A percentile compares a stretch with the other conserved stretches of the same genome.
Conservation (phyloP, 2,888 invertebrate genomes). For the Mimachlamys varia region DNA sequence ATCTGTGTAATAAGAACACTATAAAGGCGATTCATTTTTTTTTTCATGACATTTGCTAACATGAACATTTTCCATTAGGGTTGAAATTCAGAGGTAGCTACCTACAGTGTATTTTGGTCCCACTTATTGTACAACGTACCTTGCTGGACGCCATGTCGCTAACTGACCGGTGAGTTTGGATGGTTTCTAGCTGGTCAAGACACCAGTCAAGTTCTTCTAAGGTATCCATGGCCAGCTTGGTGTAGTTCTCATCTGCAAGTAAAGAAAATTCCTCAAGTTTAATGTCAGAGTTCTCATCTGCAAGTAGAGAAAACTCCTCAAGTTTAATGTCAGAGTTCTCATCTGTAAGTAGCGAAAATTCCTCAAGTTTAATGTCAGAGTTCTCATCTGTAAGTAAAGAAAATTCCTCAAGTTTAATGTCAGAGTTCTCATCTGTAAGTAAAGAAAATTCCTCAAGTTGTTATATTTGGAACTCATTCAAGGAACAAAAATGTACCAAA, state of each 20-base stretch:
- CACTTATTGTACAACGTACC: conserved; percentile 85
- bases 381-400: conserved; percentile 87
- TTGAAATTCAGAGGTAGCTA: too few relatives aligned
- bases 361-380: conserved; percentile 42
- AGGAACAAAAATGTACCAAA: too few relatives aligned
- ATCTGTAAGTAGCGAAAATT: conserved; percentile 83
- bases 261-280: too few relatives aligned
- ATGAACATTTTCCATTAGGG: too few relatives aligned
- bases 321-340: conserved; percentile 84
- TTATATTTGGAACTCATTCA: too few relatives aligned
- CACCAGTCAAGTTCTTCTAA: conserved; percentile 99
- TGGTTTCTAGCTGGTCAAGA: conserved; percentile 99
- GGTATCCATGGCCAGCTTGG: conserved; percentile 96
- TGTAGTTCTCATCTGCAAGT: conserved; percentile 91
- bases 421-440: too few relatives aligned
- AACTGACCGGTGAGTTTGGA: conserved; percentile 99
- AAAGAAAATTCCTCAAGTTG: too few relatives aligned
- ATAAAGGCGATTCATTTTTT: too few relatives aligned
- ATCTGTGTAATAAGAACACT: too few relatives aligned
- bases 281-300: conserved; percentile 87
- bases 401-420: too few relatives aligned
- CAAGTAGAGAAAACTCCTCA: conserved; percentile 41
- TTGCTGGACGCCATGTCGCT: conserved; percentile 99
- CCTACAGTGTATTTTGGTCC: too few relatives aligned
- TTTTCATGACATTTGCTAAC: too few relatives aligned